These are phyloP conservation scores for Cynodonichthys magdalenae DNA, from an alignment of 2,797 vertebrate species.

Conservation along the genomic window DNA sequence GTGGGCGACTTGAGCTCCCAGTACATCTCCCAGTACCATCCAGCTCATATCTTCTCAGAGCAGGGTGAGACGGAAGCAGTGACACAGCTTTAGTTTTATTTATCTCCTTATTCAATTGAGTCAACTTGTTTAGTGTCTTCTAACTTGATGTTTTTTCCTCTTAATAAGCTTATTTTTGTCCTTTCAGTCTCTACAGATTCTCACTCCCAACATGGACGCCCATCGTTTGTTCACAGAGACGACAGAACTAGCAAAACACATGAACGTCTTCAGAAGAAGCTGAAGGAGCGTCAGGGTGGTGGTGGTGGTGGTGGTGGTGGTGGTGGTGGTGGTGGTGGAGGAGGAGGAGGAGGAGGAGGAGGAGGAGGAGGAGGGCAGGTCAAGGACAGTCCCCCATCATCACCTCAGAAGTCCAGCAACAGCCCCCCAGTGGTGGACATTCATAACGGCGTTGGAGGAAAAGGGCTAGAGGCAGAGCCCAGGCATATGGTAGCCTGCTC, in stretches of 20 bases:
- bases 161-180: constrained; percentile 5
- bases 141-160: too few relatives aligned
- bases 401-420: constrained; percentile 88
- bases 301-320: too few relatives aligned
- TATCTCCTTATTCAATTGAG: not conserved
- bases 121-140: constrained; percentile 5
- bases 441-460: constrained; percentile 85
- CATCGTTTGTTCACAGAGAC: constrained; percentile 87
- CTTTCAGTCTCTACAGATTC: constrained; percentile 83
- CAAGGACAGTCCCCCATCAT: constrained; percentile 93
- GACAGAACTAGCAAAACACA: constrained; percentile 95
- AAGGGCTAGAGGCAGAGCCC: constrained; percentile 77
- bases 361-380: constrained; percentile 82
- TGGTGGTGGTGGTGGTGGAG: too few relatives aligned
- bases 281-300: constrained; percentile 89
- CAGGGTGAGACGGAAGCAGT: constrained; percentile 84
- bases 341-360: constrained; percentile 81
- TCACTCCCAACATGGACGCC: constrained; percentile 89
- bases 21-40: constrained; percentile 95
- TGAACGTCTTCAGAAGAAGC: constrained; percentile 94
- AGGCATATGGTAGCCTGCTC: constrained; percentile 69
- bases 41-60: constrained; percentile 93
- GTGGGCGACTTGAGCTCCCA: constrained; percentile 91
- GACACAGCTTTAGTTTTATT: constrained; percentile 3
- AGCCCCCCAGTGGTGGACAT: constrained; percentile 80